Evolutionary conservation across 2,888 invertebrate genomes (phyloP).

Genomic region (Melanchra persicariae): DNA sequence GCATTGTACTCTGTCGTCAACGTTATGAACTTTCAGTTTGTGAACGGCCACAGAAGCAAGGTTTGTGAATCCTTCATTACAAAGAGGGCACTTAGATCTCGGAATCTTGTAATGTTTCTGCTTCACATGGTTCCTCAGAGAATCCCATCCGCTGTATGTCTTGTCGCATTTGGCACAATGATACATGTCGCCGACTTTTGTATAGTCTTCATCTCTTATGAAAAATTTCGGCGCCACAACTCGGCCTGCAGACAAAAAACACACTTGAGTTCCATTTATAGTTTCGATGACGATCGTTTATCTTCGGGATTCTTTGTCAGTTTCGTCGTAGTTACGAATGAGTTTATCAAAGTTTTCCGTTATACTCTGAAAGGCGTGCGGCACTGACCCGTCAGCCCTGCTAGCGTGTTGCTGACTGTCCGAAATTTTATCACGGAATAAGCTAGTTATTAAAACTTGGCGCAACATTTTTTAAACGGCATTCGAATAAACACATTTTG

Average conservation of each 20-base stretch:
- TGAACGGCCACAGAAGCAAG: constrained; percentile 70
- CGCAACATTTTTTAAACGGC: no score
- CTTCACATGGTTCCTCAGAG: constrained; percentile 75
- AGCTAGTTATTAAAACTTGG: no score
- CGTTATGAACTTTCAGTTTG: constrained; percentile 77
- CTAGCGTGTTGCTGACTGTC: no score
- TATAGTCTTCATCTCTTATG: constrained; percentile 75
- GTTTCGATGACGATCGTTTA: constrained; percentile 3
- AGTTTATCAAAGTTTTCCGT: background rate
- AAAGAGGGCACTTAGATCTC: constrained; percentile 72
- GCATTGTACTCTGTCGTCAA: constrained; percentile 81
- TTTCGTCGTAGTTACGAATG: background rate
- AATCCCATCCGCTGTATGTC: constrained; percentile 69
- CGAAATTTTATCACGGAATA: no score
- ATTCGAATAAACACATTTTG: no score
- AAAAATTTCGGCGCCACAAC: constrained; percentile 69
- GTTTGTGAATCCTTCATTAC: constrained; percentile 76
- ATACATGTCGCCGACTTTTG: constrained; percentile 68
- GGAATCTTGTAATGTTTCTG: constrained; percentile 78
- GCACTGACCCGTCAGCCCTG: background rate
- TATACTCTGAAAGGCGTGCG: background rate
- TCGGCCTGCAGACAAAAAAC: constrained; percentile 77
- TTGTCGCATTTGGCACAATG: constrained; percentile 76
- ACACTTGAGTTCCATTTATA: constrained; percentile 46
- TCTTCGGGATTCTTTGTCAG: constrained; percentile 5